Evolutionary conservation across 2,113 vertebrate species (phyloP).

Genomic region (Neomonachus schauinslandi): DNA sequence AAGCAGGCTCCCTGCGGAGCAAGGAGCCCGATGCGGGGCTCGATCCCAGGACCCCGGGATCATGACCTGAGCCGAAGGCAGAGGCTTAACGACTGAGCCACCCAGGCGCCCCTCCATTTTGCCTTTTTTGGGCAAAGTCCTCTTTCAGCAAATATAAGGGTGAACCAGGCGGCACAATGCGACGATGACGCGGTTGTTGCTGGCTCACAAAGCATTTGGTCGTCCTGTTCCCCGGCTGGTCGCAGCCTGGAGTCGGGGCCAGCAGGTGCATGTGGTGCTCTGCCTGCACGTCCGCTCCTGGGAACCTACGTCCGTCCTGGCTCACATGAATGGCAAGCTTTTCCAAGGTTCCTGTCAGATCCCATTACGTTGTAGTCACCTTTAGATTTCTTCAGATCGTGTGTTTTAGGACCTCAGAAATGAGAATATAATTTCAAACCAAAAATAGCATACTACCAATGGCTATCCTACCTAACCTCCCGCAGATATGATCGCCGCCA

Average conservation of each 20-base stretch:
- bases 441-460: background rate
- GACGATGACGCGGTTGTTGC: background rate
- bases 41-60: no score
- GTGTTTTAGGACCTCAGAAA: background rate
- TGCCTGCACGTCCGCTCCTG: background rate
- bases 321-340: background rate
- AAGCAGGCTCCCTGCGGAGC: no score
- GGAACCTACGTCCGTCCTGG: background rate
- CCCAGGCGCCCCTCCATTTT: no score
- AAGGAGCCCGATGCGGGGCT: no score
- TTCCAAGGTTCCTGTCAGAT: background rate
- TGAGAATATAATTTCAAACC: background rate
- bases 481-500: background rate
- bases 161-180: background rate
- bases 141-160: background rate
- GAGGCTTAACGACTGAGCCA: no score
- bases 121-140: background rate
- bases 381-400: background rate
- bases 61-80: no score
- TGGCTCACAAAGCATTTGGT: background rate
- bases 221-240: background rate
- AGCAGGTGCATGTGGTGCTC: background rate
- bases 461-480: background rate
- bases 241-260: background rate
- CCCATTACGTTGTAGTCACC: background rate